phyloP scores from a whole-genome alignment of 2,113 vertebrate genomes.

The Mormyrus lacerda region DNA sequence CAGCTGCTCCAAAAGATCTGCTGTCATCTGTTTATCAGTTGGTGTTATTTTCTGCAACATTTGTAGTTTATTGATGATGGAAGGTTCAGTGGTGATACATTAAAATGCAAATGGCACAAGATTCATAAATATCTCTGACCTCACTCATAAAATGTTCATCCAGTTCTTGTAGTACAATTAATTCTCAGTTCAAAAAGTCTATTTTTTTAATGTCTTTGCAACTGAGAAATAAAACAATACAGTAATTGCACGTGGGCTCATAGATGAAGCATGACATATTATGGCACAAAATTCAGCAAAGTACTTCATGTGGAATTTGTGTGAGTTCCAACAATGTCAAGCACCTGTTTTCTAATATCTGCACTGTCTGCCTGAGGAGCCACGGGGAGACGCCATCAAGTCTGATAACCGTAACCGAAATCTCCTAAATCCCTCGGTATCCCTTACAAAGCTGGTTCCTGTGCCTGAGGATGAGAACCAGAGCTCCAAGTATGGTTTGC shows the following conservation, averaged over 20 bases:
- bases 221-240: background rate
- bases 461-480: background rate
- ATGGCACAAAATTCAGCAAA: background rate
- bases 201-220: background rate
- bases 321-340: background rate
- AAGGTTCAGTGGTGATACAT: background rate
- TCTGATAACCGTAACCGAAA: constrained; percentile 24
- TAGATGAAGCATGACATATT: background rate
- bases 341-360: background rate
- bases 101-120: background rate
- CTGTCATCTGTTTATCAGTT: background rate
- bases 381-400: constrained; percentile 11
- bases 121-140: background rate
- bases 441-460: constrained; percentile 16
- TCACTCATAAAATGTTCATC: background rate
- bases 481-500: constrained; percentile 16
- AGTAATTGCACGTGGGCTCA: background rate
- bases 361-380: background rate
- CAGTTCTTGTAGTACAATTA: background rate
- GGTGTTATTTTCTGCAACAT: background rate
- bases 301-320: background rate
- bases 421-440: constrained; percentile 23
- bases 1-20: background rate
- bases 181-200: background rate
- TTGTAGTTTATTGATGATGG: background rate